Evolutionary conservation across 2,113 vertebrate species (phyloP).

Genomic region (Aleadryas rufinucha): DNA sequence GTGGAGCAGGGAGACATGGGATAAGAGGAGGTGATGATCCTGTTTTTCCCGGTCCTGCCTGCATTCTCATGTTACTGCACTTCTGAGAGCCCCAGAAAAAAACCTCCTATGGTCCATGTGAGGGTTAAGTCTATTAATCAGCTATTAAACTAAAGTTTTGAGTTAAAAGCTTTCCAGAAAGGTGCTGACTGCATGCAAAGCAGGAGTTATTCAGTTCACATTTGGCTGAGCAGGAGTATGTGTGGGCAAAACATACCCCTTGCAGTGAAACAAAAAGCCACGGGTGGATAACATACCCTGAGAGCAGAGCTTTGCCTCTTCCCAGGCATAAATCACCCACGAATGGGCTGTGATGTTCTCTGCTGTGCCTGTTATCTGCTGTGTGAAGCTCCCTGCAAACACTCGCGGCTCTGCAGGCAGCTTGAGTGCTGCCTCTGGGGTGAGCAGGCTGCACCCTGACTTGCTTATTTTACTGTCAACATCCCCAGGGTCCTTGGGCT

Average conservation of each 20-base stretch:
- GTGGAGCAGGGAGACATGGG: neutral
- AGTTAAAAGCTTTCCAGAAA: neutral
- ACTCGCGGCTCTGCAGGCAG: neutral
- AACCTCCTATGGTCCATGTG: neutral
- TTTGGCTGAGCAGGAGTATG: neutral
- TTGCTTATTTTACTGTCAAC: neutral
- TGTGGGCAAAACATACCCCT: neutral
- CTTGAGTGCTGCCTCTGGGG: neutral
- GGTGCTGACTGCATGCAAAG: neutral
- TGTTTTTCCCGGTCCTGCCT: neutral
- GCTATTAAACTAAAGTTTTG: neutral
- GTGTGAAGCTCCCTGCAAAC: neutral
- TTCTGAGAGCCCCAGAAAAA: neutral
- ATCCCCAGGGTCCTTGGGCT: neutral
- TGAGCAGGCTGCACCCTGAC: neutral
- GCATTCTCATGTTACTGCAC: neutral
- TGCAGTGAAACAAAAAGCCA: neutral
- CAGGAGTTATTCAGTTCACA: neutral
- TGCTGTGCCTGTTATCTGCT: neutral
- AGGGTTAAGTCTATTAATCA: neutral
- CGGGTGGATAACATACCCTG: rapidly evolving
- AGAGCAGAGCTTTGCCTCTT: neutral
- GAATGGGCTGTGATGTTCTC: neutral
- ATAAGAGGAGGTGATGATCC: neutral
- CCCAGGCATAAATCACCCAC: neutral